These are phyloP conservation scores for Psilopogon haemacephalus DNA, from an alignment of 2,113 vertebrate species.

Conservation along the genomic window DNA sequence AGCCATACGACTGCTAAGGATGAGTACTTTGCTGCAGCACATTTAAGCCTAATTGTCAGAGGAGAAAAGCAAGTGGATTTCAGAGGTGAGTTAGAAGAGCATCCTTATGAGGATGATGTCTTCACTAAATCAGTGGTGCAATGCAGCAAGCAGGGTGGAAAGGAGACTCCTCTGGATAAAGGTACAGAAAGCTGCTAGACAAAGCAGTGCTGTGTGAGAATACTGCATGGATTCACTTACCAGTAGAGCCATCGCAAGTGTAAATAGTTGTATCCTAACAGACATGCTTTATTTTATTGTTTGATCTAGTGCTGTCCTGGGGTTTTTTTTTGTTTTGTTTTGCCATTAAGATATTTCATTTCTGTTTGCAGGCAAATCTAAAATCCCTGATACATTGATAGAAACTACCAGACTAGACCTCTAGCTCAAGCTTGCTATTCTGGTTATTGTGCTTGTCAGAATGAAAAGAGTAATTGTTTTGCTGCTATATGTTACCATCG, in stretches of 20 bases:
- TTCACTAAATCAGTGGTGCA: conserved; percentile 81
- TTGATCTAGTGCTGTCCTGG: conserved; percentile 9
- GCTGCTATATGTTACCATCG: conserved; percentile 58
- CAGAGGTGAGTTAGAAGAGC: conserved; percentile 73
- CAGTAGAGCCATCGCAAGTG: conserved; percentile 1
- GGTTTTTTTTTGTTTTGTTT: no score
- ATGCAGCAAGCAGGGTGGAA: conserved; percentile 78
- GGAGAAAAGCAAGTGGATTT: conserved; percentile 69
- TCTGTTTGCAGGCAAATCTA: conserved; percentile 36
- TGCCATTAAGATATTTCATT: conserved; percentile 44
- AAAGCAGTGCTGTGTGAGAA: conserved; percentile 12
- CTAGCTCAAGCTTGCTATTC: conserved; percentile 39
- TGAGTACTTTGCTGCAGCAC: conserved; percentile 73
- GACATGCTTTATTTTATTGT: conserved; percentile 29
- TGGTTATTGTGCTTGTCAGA: conserved; percentile 37
- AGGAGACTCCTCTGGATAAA: conserved; percentile 68
- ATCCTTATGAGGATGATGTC: conserved; percentile 76
- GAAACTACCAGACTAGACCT: conserved; percentile 37
- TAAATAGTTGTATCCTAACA: not conserved
- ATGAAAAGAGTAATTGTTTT: conserved; percentile 60
- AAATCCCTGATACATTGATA: conserved; percentile 10
- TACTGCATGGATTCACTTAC: conserved; percentile 12
- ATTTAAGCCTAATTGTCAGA: conserved; percentile 77
- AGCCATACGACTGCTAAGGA: conserved; percentile 62
- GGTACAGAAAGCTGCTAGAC: conserved; percentile 64